phyloP scores from a whole-genome alignment of 1,140 invertebrate species.

The Epicauta chinensis region DNA sequence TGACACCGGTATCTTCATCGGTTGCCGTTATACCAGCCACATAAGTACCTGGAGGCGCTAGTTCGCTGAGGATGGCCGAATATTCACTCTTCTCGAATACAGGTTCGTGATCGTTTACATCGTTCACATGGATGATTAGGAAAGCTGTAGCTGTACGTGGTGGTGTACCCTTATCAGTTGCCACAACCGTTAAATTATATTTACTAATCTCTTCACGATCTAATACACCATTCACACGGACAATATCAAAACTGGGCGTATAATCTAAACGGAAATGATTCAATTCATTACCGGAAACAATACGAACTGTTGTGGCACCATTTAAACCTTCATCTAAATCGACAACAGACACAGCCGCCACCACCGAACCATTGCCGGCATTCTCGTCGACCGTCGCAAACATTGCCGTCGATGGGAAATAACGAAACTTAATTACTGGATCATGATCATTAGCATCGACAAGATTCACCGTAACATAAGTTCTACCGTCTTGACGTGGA shows the following conservation, averaged over 20 bases:
- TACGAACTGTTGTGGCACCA: slow-evolving; percentile 77
- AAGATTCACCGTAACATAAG: slow-evolving; percentile 91
- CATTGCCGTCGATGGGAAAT: slow-evolving; percentile 74
- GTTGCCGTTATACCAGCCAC: slow-evolving; percentile 83
- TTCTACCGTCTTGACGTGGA: slow-evolving; percentile 82
- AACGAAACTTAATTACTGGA: slow-evolving; percentile 84
- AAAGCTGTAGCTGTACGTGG: slow-evolving; percentile 76
- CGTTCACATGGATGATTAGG: slow-evolving; percentile 87
- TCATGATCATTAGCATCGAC: slow-evolving; percentile 93
- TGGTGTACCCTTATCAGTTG: slow-evolving; percentile 81
- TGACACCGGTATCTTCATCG: slow-evolving; percentile 85
- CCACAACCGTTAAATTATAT: slow-evolving; percentile 89
- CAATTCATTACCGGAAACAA: slow-evolving; percentile 83
- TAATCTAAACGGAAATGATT: slow-evolving; percentile 83
- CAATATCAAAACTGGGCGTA: slow-evolving; percentile 78
- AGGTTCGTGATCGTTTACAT: slow-evolving; percentile 91
- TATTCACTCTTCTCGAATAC: slow-evolving; percentile 92
- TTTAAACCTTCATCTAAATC: slow-evolving; percentile 88
- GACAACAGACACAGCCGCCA: slow-evolving; percentile 87
- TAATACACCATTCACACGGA: slow-evolving; percentile 84
- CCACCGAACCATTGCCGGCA: slow-evolving; percentile 78
- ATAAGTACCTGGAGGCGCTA: slow-evolving; percentile 78
- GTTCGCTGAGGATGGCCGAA: slow-evolving; percentile 78
- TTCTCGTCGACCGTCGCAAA: slow-evolving; percentile 92
- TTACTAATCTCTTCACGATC: slow-evolving; percentile 88